These are phyloP conservation scores for Semaprochilodus insignis DNA, from an alignment of 2,797 vertebrate genomes.

Conservation along the genomic window DNA sequence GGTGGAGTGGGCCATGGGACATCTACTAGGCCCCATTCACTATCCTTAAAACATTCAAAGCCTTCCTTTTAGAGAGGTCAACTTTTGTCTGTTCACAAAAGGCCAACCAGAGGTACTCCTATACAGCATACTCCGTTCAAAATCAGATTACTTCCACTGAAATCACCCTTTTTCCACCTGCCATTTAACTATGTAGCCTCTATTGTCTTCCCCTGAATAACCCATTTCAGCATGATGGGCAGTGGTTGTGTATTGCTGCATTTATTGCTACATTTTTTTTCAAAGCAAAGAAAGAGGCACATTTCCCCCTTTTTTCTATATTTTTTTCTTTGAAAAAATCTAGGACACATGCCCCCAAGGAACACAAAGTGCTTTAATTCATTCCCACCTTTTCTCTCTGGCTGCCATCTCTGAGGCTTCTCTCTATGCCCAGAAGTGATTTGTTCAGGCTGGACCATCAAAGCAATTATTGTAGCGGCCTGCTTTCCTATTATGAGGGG, in stretches of 20 bases:
- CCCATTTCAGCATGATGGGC: slow-evolving; percentile 85
- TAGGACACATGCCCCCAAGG: slow-evolving; percentile 98
- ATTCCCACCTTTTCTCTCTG: slow-evolving; percentile 98
- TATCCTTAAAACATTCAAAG: slow-evolving; percentile 82
- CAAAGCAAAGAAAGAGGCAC: slow-evolving; percentile 71
- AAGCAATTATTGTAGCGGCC: slow-evolving; percentile 97
- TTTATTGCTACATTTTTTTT: slow-evolving; percentile 86
- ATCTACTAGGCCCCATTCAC: slow-evolving; percentile 78
- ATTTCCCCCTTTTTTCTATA: slow-evolving; percentile 72
- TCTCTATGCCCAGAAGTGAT: slow-evolving; percentile 98
- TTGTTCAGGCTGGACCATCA: slow-evolving; percentile 98
- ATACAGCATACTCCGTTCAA: slow-evolving; percentile 81
- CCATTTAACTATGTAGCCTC: slow-evolving; percentile 92
- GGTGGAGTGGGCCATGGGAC: slow-evolving; percentile 74
- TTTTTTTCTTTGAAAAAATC: slow-evolving; percentile 87
- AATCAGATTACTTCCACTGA: slow-evolving; percentile 96
- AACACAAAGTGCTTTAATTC: slow-evolving; percentile 97
- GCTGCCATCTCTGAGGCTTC: slow-evolving; percentile 94
- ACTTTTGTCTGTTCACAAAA: slow-evolving; percentile 87
- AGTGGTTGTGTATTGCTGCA: slow-evolving; percentile 87
- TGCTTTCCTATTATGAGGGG: slow-evolving; percentile 92
- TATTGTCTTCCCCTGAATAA: slow-evolving; percentile 89
- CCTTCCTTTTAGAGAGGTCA: slow-evolving; percentile 76
- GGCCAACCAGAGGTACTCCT: slow-evolving; percentile 81
- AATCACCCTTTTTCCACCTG: slow-evolving; percentile 92